These are phyloP conservation scores for Epinephelus lanceolatus DNA, from an alignment of 2,113 vertebrate species.

Conservation along the genomic window DNA sequence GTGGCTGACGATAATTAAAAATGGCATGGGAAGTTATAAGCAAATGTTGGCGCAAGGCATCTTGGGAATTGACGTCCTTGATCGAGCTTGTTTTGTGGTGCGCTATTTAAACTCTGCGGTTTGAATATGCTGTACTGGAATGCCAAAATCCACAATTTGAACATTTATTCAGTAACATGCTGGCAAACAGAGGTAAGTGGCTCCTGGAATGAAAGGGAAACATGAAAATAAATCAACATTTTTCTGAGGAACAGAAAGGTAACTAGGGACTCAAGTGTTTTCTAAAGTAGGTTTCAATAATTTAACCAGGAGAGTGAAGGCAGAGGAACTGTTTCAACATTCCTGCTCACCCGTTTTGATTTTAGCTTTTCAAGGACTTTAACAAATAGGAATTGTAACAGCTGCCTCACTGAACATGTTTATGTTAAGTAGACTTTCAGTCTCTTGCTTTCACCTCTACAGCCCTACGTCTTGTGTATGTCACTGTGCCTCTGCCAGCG, in stretches of 20 bases:
- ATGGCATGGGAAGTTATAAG: conserved; percentile 34
- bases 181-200: conserved; percentile 22
- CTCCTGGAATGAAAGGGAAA: conserved; percentile 37
- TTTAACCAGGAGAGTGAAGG: conserved; percentile 27
- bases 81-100: conserved; percentile 18
- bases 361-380: conserved; percentile 49
- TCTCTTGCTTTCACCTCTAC: conserved; percentile 17
- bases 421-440: conserved; percentile 7
- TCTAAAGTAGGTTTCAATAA: conserved; percentile 42
- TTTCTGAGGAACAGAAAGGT: conserved; percentile 18
- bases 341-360: conserved; percentile 30
- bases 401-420: neutral
- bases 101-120: conserved; percentile 18
- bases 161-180: conserved; percentile 10
- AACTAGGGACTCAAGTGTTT: conserved; percentile 38
- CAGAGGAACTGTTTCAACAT: conserved; percentile 24
- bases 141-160: conserved; percentile 22
- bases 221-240: conserved; percentile 39
- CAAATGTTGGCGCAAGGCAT: conserved; percentile 45
- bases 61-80: conserved; percentile 47
- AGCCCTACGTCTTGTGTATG: neutral
- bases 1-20: conserved; percentile 53
- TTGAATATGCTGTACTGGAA: neutral
- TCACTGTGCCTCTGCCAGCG: neutral
- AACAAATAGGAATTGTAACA: conserved; percentile 32